Evolutionary conservation across 2,797 vertebrate species (phyloP), one percentile per base, ranked within the genome.

Genomic region (Tapirus indicus): DNA sequence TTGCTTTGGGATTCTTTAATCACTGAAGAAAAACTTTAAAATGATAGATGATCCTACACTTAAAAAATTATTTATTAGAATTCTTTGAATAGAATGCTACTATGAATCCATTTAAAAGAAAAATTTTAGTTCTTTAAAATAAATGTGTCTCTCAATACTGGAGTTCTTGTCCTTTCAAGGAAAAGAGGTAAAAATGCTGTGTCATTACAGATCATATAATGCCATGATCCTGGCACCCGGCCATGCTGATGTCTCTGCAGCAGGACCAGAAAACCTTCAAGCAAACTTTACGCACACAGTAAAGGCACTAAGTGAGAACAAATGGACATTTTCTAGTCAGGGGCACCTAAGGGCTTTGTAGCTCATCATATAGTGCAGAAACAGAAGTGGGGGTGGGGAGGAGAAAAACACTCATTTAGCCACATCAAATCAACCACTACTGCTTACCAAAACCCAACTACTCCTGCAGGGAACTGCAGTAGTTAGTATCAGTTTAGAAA

Each of bases 401-500:
- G 49, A 35, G 66, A 79, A 82, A 96, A 72, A 77, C 35, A 78
- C 8, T 54, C 17, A 20, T 12, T 84, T 77, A 90, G 32, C 49
- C 2, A 6, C 68, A 47, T 72, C 41, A 89, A 91, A 88, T 60
- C 77, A 89, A 69, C 60, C 41, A 68, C n/a, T 11, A 62, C 3
- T 87, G 80, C 58, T 92, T 52, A 92, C 38, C 20, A 71, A 64
- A 58, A 85, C 49, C 14, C 18, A 93, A 88, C 35, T 32, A 52
- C 23, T 25, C 10, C 20, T 82, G 6, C 27, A 91, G n/a, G 84
- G 17, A 75, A 88, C 49, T 85, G 66, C 32, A 80, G 52, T 10
- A 68, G 32, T 87, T 92, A 74, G n/a, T 32, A 90, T 69, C 49
- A 9, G 56, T 95, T 88, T 68, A 83, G n/a, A 95, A 96, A 95